Base-by-base conservation (phyloP, 2,113 vertebrate genomes). In the Eudorcas thomsonii region DNA sequence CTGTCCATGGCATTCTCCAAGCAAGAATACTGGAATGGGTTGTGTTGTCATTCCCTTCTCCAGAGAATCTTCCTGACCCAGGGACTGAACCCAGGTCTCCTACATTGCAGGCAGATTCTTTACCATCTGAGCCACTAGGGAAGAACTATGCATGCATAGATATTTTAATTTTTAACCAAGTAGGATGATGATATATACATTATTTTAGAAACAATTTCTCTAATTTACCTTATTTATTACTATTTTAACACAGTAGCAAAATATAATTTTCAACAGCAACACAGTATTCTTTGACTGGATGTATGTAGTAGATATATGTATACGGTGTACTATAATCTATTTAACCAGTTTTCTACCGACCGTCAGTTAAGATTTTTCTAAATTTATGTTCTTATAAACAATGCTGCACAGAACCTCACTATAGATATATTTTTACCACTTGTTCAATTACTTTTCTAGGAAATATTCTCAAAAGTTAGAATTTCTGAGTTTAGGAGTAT, bases 91-190 rank as follows among this genome's bases (percentile, higher is more conserved):
- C 67, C n/a, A 39, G 36, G 36, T 23, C n/a, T 74, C 67, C 67
- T 74, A 39, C 36, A 74, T 2, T 39, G 21, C 67, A 74, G 67
- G 67, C 21, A 74, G 36, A 39, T 74, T 74, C 26, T 43, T 78
- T 45, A 78, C 39, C 74, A 45, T 39, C 74, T 78, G 25, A 78
- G 39, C 74, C 39, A 77, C 39, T 3, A 45, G 36, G 74, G 74
- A 74, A 74, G 74, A 77, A 78, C 13, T 45, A 25, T 36, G 59
- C 23, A 17, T 52, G 15, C 19, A 55, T 5, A 60, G 21, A 57
- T 30, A 26, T 48, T 62, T 81, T 77, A 23, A 23, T 81, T 94
- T 96, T 89, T 81, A 88, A 96, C 48, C 89, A 96, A 91, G 23
- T 96, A 16, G 26, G 15, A 30, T 64, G 8, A 55, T 81, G 43